Evolutionary conservation across 2,797 vertebrate species (phyloP), one percentile per base, ranked within the genome.

Genomic region (Arnoldichthys spilopterus): DNA sequence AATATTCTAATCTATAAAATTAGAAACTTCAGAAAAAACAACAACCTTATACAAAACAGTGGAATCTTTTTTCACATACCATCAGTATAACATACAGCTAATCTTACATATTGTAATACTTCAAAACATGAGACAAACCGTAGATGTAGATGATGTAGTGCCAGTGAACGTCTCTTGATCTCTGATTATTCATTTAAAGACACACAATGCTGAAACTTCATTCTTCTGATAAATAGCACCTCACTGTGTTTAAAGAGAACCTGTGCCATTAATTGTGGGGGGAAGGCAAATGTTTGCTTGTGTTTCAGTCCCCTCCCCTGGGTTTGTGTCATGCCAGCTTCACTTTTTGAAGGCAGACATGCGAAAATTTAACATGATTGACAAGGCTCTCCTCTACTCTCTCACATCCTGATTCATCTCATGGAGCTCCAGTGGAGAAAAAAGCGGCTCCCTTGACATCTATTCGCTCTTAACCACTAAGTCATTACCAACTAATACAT

Each of bases 401-500:
- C 90, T 92, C 94, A 92, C 88, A 89, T 93, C 93, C 89, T 91
- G 93, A 96, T 97, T 95, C 95, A 95, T 96, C 95, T 96, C 95
- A 94, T 94, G 95, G 94, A 96, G 95, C 94, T 70, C 34, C 69
- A 54, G 51, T 90, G 90, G 92, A 95, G 93, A 92, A 92, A 90
- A 85, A 90, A 90, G 82, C 74, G 79, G 93, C 94, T 96, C 95
- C 95, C 96, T 92, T 94, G 95, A 94, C 95, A 94, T 96, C 94
- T 94, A 96, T 97, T 96, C 97, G 95, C 94, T 96, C 95, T 97
- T 96, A 97, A 96, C 95, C 94, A 91, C 94, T 95, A 96, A 96
- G 95, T 96, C 96, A 97, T 97, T 97, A 97, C 92, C 94, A 94
- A 94, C 96, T 96, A 97, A 97, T 96, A 96, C 95, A 96, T 96